phyloP scores from a whole-genome alignment of 2,113 vertebrate genomes.

The Greenwoodochromis staneri region DNA sequence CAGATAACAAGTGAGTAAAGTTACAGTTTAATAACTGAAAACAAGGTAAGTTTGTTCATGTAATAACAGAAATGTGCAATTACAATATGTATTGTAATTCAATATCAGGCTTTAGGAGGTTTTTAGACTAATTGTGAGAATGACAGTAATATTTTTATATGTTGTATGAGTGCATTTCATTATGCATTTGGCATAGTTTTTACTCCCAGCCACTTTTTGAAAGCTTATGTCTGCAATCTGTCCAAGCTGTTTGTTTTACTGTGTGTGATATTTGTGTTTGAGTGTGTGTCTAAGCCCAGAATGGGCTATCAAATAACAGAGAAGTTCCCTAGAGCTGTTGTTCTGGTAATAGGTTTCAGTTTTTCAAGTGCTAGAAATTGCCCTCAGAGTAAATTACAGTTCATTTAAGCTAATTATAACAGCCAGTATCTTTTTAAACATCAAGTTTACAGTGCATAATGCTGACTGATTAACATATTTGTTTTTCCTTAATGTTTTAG shows the following conservation, averaged over 20 bases:
- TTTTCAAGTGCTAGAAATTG: not conserved
- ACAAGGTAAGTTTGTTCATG: not conserved
- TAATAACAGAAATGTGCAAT: not conserved
- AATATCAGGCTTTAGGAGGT: not conserved
- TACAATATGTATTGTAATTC: not conserved
- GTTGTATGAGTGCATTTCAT: not conserved
- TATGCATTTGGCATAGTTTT: not conserved
- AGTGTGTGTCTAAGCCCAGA: not conserved
- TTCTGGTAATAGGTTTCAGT: not conserved
- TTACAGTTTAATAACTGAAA: not conserved
- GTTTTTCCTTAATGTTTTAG: not conserved
- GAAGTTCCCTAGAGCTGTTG: not conserved
- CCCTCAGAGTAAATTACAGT: conserved; percentile 30
- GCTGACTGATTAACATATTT: not conserved
- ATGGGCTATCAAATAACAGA: not conserved
- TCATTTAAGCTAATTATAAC: conserved; percentile 19
- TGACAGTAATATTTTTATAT: not conserved
- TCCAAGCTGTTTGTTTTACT: not conserved
- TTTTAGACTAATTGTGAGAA: not conserved
- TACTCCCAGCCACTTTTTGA: not conserved
- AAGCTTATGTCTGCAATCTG: not conserved
- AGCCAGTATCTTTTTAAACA: conserved; percentile 6
- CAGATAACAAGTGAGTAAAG: not conserved
- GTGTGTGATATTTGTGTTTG: not conserved
- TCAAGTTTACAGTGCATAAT: not conserved